phyloP scores from a whole-genome alignment of 2,797 vertebrate species.

The Telmatherina bonti region DNA sequence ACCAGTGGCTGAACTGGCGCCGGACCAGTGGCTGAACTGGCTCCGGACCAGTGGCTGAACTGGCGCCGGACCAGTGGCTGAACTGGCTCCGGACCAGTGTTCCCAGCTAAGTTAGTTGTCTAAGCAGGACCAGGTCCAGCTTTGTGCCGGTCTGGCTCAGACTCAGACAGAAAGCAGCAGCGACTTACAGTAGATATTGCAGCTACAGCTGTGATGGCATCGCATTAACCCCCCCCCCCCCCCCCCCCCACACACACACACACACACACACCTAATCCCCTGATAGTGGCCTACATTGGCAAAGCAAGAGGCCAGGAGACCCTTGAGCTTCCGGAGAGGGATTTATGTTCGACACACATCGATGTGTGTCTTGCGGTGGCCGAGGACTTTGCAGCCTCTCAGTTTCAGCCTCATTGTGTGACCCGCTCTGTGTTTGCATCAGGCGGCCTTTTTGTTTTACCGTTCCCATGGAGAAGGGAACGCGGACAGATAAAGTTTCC shows the following conservation, averaged over 20 bases:
- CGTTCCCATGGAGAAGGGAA: slow-evolving; percentile 66
- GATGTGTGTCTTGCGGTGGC: slow-evolving; percentile 28
- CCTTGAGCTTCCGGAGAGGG: slow-evolving; percentile 66
- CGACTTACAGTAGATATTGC: slow-evolving; percentile 70
- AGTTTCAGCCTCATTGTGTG: slow-evolving; percentile 50
- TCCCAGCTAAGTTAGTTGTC: slow-evolving; percentile 56
- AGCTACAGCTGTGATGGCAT: slow-evolving; percentile 72
- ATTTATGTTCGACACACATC: slow-evolving; percentile 64
- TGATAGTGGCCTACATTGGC: slow-evolving; percentile 84
- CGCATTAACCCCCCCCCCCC: slow-evolving; percentile 69
- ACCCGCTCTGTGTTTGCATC: slow-evolving; percentile 51
- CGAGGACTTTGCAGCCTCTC: slow-evolving; percentile 49
- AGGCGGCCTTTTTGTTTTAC: slow-evolving; percentile 45
- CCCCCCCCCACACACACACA: no score
- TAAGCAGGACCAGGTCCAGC: slow-evolving; percentile 56
- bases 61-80: no score
- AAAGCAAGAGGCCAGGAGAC: slow-evolving; percentile 76
- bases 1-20: no score
- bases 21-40: not conserved
- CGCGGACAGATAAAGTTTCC: slow-evolving; percentile 59
- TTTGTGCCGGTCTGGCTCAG: slow-evolving; percentile 44
- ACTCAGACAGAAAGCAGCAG: no score
- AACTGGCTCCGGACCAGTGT: slow-evolving; percentile 24
- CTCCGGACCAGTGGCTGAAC: no score
- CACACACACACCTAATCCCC: slow-evolving; percentile 82